Conservation (phyloP, 1,140 invertebrate species). For the Agrypnia vestita region DNA sequence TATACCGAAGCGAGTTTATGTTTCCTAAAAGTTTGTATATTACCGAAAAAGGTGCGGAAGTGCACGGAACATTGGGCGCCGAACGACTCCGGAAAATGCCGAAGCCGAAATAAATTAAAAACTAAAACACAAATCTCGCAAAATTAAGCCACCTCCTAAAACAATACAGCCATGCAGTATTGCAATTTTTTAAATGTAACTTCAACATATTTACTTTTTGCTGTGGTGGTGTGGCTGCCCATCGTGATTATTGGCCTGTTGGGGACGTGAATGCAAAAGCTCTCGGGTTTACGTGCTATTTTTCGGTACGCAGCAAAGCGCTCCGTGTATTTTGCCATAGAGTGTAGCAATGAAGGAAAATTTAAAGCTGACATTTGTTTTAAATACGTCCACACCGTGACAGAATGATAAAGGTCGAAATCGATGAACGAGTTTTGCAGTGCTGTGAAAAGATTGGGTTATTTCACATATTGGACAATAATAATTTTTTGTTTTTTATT, state of each 20-base stretch:
- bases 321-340: not conserved
- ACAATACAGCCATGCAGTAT: not conserved
- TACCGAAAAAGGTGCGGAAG: conserved; percentile 56
- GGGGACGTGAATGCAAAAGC: conserved; percentile 2
- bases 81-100: conserved; percentile 51
- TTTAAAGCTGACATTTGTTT: not conserved
- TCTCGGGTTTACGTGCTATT: conserved; percentile 12
- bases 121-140: not conserved
- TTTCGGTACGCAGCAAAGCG: conserved; percentile 15
- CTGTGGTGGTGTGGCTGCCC: not conserved
- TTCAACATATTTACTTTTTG: not conserved
- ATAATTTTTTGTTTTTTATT: too few relatives aligned
- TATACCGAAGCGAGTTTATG: conserved; percentile 50
- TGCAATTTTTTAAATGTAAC: not conserved
- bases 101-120: conserved; percentile 42
- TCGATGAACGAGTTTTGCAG: not conserved
- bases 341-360: conserved; percentile 11
- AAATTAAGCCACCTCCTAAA: not conserved
- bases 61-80: conserved; percentile 59
- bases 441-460: not conserved
- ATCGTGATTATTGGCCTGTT: not conserved
- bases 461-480: too few relatives aligned
- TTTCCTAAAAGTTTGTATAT: conserved; percentile 60
- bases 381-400: not conserved
- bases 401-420: not conserved